phyloP scores from a whole-genome alignment of 2,113 vertebrate genomes.

The Eptesicus fuscus region DNA sequence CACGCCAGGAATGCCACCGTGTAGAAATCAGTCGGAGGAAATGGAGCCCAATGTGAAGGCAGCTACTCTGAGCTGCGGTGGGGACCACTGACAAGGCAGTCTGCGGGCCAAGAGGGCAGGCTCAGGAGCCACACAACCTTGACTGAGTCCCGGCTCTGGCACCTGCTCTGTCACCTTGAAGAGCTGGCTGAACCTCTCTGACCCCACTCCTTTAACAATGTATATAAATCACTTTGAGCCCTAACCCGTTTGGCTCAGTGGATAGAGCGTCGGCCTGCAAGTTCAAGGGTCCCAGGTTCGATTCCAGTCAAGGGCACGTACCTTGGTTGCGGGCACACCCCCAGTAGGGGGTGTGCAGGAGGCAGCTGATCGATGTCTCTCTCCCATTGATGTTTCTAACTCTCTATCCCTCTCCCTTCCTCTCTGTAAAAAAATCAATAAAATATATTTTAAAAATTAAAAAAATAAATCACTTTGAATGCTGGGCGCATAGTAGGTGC shows the following conservation, averaged over 20 bases:
- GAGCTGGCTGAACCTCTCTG: background rate
- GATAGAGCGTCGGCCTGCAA: too few species aligned
- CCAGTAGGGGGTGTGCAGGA: too few species aligned
- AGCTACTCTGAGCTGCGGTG: background rate
- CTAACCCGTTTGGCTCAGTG: too few species aligned
- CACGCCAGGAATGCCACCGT: background rate
- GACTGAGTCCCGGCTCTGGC: background rate
- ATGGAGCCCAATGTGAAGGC: background rate
- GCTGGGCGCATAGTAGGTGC: background rate
- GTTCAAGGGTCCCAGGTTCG: too few species aligned
- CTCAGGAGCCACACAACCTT: too few species aligned
- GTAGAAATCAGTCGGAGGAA: background rate
- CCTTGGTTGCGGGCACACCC: too few species aligned
- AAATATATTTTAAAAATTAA: too few species aligned
- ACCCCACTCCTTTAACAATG: background rate
- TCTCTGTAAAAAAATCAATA: too few species aligned
- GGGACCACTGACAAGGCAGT: background rate
- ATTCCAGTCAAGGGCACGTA: too few species aligned
- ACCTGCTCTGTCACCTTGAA: background rate
- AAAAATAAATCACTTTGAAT: background rate
- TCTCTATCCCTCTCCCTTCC: too few species aligned
- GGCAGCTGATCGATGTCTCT: too few species aligned
- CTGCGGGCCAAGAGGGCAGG: background rate
- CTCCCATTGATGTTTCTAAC: too few species aligned
- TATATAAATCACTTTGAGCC: background rate